These are phyloP conservation scores for Opisthocomus hoazin DNA, from an alignment of 2,113 vertebrate genomes.

Conservation along the genomic window DNA sequence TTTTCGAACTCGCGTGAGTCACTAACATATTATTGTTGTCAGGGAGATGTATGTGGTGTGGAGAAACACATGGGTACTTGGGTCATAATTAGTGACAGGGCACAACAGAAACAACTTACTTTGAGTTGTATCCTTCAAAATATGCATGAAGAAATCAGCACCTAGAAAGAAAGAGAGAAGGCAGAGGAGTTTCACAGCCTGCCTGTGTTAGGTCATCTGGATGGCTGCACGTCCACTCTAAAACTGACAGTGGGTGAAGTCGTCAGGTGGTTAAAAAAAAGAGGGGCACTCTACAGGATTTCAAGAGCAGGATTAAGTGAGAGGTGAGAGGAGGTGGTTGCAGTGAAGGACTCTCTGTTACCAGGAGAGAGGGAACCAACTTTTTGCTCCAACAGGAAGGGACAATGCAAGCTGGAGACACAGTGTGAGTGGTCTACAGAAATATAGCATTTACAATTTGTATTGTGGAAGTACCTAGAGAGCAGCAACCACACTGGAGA, in stretches of 20 bases:
- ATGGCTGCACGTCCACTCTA: neutral
- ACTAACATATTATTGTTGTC: neutral
- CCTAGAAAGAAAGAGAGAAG: neutral
- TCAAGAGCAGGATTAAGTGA: neutral
- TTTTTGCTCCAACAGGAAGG: neutral
- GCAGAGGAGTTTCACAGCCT: neutral
- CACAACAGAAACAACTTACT: neutral
- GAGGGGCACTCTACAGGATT: neutral
- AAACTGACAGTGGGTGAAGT: neutral
- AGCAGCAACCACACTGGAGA: neutral
- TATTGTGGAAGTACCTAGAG: neutral
- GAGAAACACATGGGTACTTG: neutral
- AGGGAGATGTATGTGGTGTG: neutral
- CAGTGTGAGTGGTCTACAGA: neutral
- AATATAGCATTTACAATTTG: neutral
- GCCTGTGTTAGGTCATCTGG: neutral
- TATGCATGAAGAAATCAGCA: neutral
- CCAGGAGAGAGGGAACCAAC: neutral
- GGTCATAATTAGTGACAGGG: neutral
- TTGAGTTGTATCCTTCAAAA: neutral
- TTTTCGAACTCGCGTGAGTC: neutral
- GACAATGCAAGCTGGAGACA: fast-evolving
- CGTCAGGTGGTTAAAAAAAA: neutral
- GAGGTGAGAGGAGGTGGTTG: neutral
- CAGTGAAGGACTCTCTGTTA: neutral